Base-by-base conservation (phyloP, 2,113 vertebrate genomes). In the Rhipidura dahli region DNA sequence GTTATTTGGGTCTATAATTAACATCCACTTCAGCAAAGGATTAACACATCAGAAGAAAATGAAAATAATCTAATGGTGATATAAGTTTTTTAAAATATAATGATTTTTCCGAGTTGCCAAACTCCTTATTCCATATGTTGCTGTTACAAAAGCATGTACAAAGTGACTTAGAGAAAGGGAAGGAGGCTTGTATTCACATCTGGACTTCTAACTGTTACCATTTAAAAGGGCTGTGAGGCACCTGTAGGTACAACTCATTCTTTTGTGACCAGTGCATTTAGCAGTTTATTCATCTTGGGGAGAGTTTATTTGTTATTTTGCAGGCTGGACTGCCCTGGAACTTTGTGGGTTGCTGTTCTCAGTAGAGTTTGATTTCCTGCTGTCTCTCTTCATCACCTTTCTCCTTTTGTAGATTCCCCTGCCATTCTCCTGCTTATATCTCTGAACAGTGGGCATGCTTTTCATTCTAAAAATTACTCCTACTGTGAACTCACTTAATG, bases 401-500 rank as follows among this genome's bases (percentile, higher is more conserved):
- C 54, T 84, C 73, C 40, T 61, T 57, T 77, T 94, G 89, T 92
- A 76, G 33, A 53, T 65, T 76, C 15, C 45, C 54, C 18, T 56
- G 82, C 68, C 80, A 79, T 87, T 94, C 79, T 94, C 40, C 56
- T 6, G 10, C 64, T 89, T 42, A 15, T 83, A 76, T 93, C 44
- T 93, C 50, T 85, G 88, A 97, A 90, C 51, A 87, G 31, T 76
- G 50, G 83, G 86, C 49, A 91, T 92, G 77, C 83, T 86, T 77
- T 91, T 86, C 80, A 85, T 90, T 80, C 89, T 87, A 90, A 82
- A 93, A 96, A 92, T 86, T 95, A 91, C 68, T 96, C 96, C 96
- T 96, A 79, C 86, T 82, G 91, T 81, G 91, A 95, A 84, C 76
- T 97, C 83, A 89, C 94, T 97, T 93, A 95, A 94, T 22, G 0